Conservation (phyloP, 2,888 invertebrate genomes). For the Platycheirus rosarum region DNA sequence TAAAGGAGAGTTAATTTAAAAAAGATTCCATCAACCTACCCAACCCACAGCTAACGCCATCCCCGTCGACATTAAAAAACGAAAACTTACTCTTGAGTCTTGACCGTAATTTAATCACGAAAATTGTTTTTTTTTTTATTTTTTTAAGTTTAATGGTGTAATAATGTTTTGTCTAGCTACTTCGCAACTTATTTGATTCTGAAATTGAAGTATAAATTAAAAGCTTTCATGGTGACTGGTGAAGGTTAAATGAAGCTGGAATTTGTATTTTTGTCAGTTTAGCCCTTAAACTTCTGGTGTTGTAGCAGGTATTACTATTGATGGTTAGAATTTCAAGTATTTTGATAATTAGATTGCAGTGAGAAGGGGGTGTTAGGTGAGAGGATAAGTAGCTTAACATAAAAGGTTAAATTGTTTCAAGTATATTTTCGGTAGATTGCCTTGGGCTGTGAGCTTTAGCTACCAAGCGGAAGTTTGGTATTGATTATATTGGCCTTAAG, state of each 20-base stretch:
- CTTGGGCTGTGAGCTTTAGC: constrained; percentile 12
- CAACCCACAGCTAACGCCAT: not conserved
- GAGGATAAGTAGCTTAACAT: not conserved
- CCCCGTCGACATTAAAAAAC: not conserved
- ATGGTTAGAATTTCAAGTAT: constrained; percentile 26
- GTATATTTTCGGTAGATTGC: constrained; percentile 7
- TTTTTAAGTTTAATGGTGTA: not conserved
- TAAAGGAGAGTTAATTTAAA: not conserved
- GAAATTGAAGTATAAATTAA: constrained; percentile 24
- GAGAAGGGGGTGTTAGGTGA: no score
- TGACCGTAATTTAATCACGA: constrained; percentile 16
- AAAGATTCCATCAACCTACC: not conserved
- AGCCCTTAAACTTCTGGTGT: constrained; percentile 10
- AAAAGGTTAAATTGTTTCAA: constrained; percentile 8
- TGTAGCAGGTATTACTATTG: not conserved
- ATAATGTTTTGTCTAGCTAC: not conserved
- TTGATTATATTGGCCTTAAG: constrained; percentile 1
- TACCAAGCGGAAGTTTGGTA: not conserved
- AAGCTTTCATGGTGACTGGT: constrained; percentile 16
- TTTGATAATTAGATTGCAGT: not conserved
- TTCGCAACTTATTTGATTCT: constrained; percentile 18
- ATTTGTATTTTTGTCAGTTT: constrained; percentile 5
- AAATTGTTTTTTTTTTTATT: not conserved
- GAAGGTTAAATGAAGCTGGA: constrained; percentile 27
- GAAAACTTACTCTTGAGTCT: constrained; percentile 25